These are phyloP conservation scores for Limnephilus auricula DNA, from an alignment of 2,888 invertebrate species.

Conservation along the genomic window DNA sequence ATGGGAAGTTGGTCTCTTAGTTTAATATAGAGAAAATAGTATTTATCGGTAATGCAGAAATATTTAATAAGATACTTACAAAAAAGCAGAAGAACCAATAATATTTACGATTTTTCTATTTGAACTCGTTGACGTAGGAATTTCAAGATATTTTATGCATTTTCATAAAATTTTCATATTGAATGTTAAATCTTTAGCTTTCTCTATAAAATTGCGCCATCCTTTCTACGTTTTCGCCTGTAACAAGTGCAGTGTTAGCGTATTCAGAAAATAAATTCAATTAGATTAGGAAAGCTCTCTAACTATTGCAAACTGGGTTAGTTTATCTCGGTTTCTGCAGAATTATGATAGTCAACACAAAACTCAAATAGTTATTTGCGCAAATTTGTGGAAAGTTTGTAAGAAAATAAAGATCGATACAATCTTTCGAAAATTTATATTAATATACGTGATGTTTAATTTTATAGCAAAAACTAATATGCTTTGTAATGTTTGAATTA, in stretches of 20 bases:
- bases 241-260: background rate
- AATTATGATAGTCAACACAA: background rate
- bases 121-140: background rate
- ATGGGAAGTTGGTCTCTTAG: too few species aligned
- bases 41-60: too few species aligned
- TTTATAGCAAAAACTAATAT: too few species aligned
- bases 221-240: background rate
- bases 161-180: background rate
- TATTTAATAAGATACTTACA: too few species aligned
- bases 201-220: background rate
- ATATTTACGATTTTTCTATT: background rate
- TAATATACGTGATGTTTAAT: too few species aligned
- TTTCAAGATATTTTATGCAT: background rate
- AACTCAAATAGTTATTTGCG: background rate
- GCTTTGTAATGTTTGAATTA: too few species aligned
- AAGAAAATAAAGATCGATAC: too few species aligned
- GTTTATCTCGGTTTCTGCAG: background rate
- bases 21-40: too few species aligned
- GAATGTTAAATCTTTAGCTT: background rate
- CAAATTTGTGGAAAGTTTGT: background rate
- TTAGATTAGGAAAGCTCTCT: background rate
- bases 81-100: background rate
- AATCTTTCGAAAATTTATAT: too few species aligned
- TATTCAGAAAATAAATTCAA: background rate
- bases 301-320: background rate